Percentiles rank a stretch among this genome's conserved stretches.
Evolutionary conservation across 2,113 vertebrate genomes (phyloP).

Genomic region (Lampris incognitus): DNA sequence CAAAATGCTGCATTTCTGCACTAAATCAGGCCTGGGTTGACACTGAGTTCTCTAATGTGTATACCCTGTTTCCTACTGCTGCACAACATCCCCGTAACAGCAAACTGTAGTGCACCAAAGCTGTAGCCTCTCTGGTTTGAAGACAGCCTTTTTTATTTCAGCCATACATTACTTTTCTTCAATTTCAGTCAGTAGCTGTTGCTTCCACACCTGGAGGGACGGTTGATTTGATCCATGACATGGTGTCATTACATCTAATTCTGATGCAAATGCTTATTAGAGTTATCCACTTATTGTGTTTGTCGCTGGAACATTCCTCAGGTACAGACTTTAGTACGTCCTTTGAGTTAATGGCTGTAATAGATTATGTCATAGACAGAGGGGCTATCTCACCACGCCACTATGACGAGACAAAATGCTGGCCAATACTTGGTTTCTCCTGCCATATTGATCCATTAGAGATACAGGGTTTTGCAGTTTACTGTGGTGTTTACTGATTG

Average conservation of each 20-base stretch:
- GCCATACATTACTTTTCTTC: background rate
- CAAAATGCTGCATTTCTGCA: background rate
- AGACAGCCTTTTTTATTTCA: slow-evolving; percentile 10
- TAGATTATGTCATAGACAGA: slow-evolving; percentile 6
- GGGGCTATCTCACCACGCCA: slow-evolving; percentile 29
- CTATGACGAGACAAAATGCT: slow-evolving; percentile 33
- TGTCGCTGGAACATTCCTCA: background rate
- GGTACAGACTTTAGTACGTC: background rate
- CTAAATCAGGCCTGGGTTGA: background rate
- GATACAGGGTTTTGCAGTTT: background rate
- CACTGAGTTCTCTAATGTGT: too few species aligned
- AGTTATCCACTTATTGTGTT: background rate
- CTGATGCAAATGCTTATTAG: background rate
- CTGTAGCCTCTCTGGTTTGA: slow-evolving; percentile 1
- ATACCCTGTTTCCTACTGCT: slow-evolving; percentile 1
- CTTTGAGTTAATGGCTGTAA: background rate
- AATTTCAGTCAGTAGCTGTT: background rate
- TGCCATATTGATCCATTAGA: background rate
- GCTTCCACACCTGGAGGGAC: background rate
- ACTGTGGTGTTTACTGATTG: background rate
- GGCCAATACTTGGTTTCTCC: slow-evolving; percentile 15
- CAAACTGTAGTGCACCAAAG: background rate
- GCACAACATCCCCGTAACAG: background rate
- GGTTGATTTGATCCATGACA: background rate
- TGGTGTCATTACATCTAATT: background rate